Evolutionary conservation across 2,113 vertebrate genomes (phyloP).

Genomic region (Abramis brama): DNA sequence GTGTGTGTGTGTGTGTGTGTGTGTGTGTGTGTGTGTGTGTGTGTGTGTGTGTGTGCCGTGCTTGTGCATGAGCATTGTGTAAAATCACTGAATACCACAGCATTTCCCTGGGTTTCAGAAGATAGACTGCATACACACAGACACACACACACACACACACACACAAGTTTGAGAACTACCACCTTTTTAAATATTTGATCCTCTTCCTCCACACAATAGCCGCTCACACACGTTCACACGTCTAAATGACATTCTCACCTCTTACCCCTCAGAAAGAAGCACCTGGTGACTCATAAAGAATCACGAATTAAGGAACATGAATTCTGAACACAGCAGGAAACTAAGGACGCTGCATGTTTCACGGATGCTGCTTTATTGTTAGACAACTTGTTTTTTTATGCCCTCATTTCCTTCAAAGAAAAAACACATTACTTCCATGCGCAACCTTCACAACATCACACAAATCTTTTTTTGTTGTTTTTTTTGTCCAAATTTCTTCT

Average conservation of each 20-base stretch:
- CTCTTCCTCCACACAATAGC: background rate
- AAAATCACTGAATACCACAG: conserved; percentile 18
- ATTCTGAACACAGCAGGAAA: conserved; percentile 19
- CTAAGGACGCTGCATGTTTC: background rate
- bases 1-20: background rate
- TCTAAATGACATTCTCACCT: conserved; percentile 17
- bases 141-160: background rate
- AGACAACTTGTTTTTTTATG: background rate
- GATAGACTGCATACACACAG: background rate
- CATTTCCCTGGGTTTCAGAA: conserved; percentile 39
- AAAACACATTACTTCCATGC: background rate
- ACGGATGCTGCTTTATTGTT: background rate
- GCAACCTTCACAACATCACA: background rate
- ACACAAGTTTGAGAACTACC: conserved; percentile 11
- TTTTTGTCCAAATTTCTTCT: background rate
- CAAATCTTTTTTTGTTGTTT: background rate
- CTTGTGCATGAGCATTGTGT: background rate
- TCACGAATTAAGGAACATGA: conserved; percentile 10
- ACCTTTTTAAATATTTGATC: conserved; percentile 50
- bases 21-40: background rate
- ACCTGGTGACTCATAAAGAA: conserved; percentile 8
- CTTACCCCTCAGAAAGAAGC: conserved; percentile 16
- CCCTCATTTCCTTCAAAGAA: background rate
- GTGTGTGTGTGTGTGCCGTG: background rate
- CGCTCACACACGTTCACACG: background rate